These are phyloP conservation scores for Melanotaenia maccullochi DNA, from an alignment of 2,797 vertebrate genomes.

Conservation along the genomic window DNA sequence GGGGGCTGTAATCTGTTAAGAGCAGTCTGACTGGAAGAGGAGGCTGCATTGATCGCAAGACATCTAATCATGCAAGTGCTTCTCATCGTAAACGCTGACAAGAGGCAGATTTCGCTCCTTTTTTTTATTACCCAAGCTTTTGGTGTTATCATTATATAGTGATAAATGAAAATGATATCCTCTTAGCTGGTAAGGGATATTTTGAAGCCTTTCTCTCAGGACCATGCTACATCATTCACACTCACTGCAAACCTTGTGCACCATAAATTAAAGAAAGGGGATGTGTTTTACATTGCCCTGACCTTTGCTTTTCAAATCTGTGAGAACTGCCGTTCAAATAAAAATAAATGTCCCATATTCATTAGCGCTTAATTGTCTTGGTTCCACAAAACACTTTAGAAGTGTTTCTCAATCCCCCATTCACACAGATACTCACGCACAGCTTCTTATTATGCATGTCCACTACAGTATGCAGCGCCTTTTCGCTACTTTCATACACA, in stretches of 20 bases:
- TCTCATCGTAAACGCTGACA: constrained; percentile 81
- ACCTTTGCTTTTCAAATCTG: background rate
- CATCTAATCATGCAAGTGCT: constrained; percentile 83
- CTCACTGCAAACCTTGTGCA: constrained; percentile 5
- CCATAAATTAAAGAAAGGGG: background rate
- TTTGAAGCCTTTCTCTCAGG: constrained; percentile 45
- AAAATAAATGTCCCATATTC: background rate
- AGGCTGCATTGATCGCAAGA: constrained; percentile 76
- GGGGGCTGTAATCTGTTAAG: constrained; percentile 83
- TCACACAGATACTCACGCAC: background rate
- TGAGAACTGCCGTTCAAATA: background rate
- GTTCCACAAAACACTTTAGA: background rate
- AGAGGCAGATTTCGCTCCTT: constrained; percentile 78
- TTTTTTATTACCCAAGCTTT: constrained; percentile 69
- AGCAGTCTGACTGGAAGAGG: constrained; percentile 80
- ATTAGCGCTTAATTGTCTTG: background rate
- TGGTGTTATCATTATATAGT: constrained; percentile 75
- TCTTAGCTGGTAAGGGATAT: constrained; percentile 67
- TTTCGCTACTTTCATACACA: background rate
- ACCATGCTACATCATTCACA: constrained; percentile 4
- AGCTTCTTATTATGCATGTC: too few species aligned
- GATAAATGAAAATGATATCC: constrained; percentile 77
- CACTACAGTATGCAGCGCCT: too few species aligned
- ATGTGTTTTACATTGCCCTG: background rate
- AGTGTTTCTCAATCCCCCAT: background rate